Evolutionary conservation across 2,888 invertebrate species (phyloP).

Genomic region (Tyria jacobaeae): DNA sequence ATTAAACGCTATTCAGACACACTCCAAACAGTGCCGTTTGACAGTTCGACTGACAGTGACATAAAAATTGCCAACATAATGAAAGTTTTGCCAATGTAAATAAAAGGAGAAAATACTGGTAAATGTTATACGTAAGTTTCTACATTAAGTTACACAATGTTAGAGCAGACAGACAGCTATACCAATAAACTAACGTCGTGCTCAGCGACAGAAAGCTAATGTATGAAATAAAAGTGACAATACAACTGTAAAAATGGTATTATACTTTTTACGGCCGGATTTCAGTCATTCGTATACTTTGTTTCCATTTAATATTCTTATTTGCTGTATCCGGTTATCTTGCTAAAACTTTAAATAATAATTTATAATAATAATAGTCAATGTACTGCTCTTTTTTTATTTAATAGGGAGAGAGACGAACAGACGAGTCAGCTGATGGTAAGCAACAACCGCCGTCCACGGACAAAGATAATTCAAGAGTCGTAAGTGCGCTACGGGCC

Average conservation of each 20-base stretch:
- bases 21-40: too few relatives aligned
- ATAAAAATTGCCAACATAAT: neutral
- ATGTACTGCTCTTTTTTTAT: too few relatives aligned
- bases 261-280: neutral
- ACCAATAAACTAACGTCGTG: neutral
- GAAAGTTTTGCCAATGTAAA: neutral
- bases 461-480: too few relatives aligned
- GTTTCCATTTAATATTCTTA: neutral
- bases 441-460: too few relatives aligned
- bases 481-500: too few relatives aligned
- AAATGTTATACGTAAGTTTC: neutral
- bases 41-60: neutral
- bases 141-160: neutral
- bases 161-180: neutral
- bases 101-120: neutral
- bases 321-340: neutral
- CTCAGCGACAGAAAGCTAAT: neutral
- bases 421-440: too few relatives aligned
- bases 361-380: too few relatives aligned
- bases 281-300: neutral
- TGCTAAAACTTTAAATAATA: too few relatives aligned
- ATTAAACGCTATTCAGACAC: too few relatives aligned
- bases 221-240: neutral
- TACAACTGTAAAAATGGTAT: neutral
- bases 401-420: too few relatives aligned